Conservation (phyloP, 1,140 invertebrate genomes). For the Zaprionus inermis region DNA sequence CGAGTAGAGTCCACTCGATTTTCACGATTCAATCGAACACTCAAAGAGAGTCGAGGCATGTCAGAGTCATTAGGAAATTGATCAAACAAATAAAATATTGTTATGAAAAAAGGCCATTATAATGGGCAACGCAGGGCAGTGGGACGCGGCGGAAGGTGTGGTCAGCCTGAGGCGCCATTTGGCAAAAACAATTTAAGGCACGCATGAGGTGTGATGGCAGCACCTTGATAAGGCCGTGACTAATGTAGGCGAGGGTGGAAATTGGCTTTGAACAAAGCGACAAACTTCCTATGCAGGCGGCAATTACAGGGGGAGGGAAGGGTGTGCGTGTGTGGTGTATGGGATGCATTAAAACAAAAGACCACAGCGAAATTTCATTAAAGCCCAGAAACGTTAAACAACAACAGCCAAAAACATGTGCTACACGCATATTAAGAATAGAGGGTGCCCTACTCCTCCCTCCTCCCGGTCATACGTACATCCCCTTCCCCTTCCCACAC, state of each 20-base stretch:
- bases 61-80: constrained; percentile 43
- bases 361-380: constrained; percentile 71
- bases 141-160: constrained; percentile 9
- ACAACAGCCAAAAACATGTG: constrained; percentile 70
- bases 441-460: neutral
- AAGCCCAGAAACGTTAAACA: constrained; percentile 16
- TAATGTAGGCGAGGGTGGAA: constrained; percentile 65
- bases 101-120: constrained; percentile 68
- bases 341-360: constrained; percentile 78
- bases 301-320: constrained; percentile 41
- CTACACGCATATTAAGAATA: constrained; percentile 56
- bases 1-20: constrained; percentile 40
- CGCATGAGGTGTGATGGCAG: constrained; percentile 55
- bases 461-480: neutral
- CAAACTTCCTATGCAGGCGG: constrained; percentile 63
- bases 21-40: constrained; percentile 35
- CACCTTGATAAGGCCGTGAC: constrained; percentile 75
- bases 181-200: constrained; percentile 44
- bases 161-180: constrained; percentile 54
- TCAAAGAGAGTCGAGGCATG: constrained; percentile 14
- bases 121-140: neutral
- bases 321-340: constrained; percentile 36
- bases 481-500: neutral
- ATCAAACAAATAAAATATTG: constrained; percentile 57
- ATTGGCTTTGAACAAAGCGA: constrained; percentile 48